Percentiles rank a stretch among this genome's conserved stretches.
Evolutionary conservation across 2,888 invertebrate genomes (phyloP).

Genomic region (Tenthredo mesomela): DNA sequence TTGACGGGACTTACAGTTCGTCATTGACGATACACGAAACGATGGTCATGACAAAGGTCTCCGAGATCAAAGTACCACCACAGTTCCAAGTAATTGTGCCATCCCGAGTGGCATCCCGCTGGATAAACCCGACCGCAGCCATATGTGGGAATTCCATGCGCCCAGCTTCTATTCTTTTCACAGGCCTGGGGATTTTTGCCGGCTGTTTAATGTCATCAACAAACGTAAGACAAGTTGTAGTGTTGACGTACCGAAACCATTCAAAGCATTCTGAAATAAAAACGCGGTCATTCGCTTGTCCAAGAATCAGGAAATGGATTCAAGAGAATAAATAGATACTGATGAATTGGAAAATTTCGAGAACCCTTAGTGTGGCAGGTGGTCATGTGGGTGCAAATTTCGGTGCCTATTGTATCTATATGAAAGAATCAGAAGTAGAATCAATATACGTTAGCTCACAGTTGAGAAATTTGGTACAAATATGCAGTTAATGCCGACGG

Average conservation of each 20-base stretch:
- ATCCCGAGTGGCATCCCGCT: too few species aligned
- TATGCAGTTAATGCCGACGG: not conserved
- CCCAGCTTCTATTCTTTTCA: conserved; percentile 69
- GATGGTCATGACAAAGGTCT: conserved; percentile 84
- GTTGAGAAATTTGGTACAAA: not conserved
- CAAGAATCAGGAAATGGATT: not conserved
- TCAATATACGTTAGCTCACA: not conserved
- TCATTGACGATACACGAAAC: conserved; percentile 81
- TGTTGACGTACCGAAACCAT: conserved; percentile 66
- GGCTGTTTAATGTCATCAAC: conserved; percentile 51
- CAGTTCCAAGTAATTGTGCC: conserved; percentile 80
- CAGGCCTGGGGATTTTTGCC: conserved; percentile 68
- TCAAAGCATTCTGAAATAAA: conserved; percentile 70
- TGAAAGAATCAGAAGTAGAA: not conserved
- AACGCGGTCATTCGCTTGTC: not conserved
- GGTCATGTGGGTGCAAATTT: not conserved
- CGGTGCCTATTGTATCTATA: not conserved
- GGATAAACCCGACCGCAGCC: conserved; percentile 69
- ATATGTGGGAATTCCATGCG: conserved; percentile 74
- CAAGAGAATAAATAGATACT: conserved; percentile 20
- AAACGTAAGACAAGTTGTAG: conserved; percentile 58
- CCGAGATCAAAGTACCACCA: conserved; percentile 84
- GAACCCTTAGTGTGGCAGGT: not conserved
- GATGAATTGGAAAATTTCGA: not conserved
- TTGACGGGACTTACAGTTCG: conserved; percentile 52